Conservation (phyloP, 2,113 vertebrate genomes). For the Lanius collurio region DNA sequence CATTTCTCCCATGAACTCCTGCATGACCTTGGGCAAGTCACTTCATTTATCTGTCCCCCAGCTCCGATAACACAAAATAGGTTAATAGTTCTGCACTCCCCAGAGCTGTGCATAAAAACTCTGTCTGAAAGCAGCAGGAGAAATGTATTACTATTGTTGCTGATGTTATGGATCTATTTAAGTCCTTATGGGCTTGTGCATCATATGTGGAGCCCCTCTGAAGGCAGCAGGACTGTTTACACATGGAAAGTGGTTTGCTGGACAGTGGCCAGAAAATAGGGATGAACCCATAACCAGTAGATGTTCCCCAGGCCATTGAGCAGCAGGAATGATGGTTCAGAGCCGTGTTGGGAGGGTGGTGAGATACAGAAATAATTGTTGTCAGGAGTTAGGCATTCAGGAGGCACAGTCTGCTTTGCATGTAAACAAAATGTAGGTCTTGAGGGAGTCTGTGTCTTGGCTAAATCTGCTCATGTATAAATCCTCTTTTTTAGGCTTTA, state of each 20-base stretch:
- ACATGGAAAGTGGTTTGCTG: slow-evolving; percentile 13
- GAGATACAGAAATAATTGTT: not conserved
- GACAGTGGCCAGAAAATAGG: not conserved
- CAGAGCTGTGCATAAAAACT: not conserved
- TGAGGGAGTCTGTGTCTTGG: slow-evolving; percentile 14
- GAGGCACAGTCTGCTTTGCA: not conserved
- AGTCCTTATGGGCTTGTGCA: not conserved
- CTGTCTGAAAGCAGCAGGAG: not conserved
- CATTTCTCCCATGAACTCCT: not conserved
- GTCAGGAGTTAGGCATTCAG: slow-evolving; percentile 3
- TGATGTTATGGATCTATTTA: not conserved
- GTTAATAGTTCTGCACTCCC: not conserved
- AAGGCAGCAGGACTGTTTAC: not conserved
- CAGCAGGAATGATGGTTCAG: not conserved
- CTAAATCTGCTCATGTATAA: slow-evolving; percentile 50
- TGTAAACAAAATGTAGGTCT: slow-evolving; percentile 58
- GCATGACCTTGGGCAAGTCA: not conserved
- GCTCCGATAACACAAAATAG: not conserved
- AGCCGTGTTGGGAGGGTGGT: not conserved
- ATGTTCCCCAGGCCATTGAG: not conserved
- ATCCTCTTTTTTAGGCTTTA: slow-evolving; percentile 63
- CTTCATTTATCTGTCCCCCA: not conserved
- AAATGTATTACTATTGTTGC: not conserved
- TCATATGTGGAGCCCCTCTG: not conserved
- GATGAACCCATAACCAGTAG: not conserved